Percentiles rank a stretch among this genome's conserved stretches.
Conservation (phyloP, 2,113 vertebrate species). For the Hippocampus comes region DNA sequence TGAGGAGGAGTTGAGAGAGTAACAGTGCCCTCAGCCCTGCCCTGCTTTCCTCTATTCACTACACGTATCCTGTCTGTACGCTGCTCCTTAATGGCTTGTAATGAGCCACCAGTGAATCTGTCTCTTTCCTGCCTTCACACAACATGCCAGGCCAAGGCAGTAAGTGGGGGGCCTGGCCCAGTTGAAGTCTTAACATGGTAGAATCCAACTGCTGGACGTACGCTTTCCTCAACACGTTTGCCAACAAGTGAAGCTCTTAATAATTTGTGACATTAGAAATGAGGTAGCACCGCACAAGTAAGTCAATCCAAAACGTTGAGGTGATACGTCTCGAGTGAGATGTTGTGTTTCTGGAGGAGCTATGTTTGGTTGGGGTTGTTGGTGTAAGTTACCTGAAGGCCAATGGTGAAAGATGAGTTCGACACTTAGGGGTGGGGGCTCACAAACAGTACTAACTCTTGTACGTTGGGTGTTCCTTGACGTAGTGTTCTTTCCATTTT, state of each 20-base stretch:
- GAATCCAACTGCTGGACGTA: neutral
- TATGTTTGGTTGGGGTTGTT: too few species aligned
- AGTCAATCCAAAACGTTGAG: neutral
- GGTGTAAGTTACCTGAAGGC: too few species aligned
- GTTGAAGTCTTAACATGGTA: neutral
- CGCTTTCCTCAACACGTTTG: neutral
- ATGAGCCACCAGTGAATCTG: conserved; percentile 67
- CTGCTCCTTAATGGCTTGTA: conserved; percentile 71
- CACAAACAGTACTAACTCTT: too few species aligned
- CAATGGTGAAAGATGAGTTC: too few species aligned
- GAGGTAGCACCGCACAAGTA: too few species aligned
- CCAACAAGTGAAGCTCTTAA: neutral
- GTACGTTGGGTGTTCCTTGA: too few species aligned
- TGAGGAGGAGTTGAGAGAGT: conserved; percentile 40
- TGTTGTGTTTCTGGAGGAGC: too few species aligned
- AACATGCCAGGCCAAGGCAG: conserved; percentile 41
- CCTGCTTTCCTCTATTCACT: conserved; percentile 80
- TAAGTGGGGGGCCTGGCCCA: neutral
- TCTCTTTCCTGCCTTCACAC: conserved; percentile 64
- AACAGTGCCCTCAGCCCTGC: conserved; percentile 66
- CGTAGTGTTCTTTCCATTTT: too few species aligned
- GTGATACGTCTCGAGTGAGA: neutral
- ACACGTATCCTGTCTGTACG: conserved; percentile 70
- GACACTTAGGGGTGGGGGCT: too few species aligned
- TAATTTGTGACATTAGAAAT: too few species aligned